Percentiles rank a stretch among this genome's conserved stretches.
phyloP scores from a whole-genome alignment of 1,140 invertebrate genomes.

The Streblospio benedicti region DNA sequence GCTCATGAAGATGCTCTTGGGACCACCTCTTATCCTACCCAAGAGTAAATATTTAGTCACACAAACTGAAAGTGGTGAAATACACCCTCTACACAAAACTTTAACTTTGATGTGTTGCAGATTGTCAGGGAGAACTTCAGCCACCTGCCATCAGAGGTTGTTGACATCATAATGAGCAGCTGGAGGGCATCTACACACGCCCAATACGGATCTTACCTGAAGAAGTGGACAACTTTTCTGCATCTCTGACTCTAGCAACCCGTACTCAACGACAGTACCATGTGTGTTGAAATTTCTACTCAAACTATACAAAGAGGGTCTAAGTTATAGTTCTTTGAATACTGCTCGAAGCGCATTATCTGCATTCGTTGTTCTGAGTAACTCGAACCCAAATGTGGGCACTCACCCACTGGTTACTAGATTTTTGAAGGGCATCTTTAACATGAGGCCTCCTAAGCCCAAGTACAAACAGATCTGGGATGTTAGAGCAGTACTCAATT shows the following conservation, averaged over 20 bases:
- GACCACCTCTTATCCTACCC: background rate
- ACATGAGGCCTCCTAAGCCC: background rate
- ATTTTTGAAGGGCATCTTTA: slow-evolving; percentile 1
- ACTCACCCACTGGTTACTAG: background rate
- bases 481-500: background rate
- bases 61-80: background rate
- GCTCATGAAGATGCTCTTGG: background rate
- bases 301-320: background rate
- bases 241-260: background rate
- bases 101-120: too few species aligned
- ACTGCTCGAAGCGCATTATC: slow-evolving; percentile 2
- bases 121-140: too few species aligned
- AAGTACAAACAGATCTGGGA: slow-evolving; percentile 5
- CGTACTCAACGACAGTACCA: background rate
- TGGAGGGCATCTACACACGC: background rate
- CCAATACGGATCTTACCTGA: background rate
- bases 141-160: background rate
- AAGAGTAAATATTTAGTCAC: background rate
- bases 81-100: background rate
- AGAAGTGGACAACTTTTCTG: background rate
- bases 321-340: slow-evolving; percentile 1
- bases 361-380: background rate
- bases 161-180: background rate
- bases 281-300: slow-evolving; percentile 2
- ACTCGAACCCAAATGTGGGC: background rate